These are phyloP conservation scores for Anthonomus grandis DNA, from an alignment of 1,140 invertebrate genomes.

Conservation along the genomic window DNA sequence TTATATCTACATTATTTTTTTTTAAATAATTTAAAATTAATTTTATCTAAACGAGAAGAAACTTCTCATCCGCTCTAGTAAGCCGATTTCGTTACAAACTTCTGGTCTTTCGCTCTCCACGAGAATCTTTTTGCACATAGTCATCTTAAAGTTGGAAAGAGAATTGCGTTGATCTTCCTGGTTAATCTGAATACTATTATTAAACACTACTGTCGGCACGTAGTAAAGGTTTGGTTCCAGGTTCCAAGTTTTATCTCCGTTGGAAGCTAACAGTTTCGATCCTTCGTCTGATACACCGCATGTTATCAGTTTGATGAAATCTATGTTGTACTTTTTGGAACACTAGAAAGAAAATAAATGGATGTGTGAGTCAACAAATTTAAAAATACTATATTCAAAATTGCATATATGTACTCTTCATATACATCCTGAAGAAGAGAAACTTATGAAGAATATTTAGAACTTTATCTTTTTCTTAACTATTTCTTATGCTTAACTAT, in stretches of 20 bases:
- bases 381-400: neutral
- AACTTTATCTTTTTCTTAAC: too few species aligned
- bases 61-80: constrained; percentile 6
- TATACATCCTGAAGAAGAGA: too few species aligned
- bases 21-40: neutral
- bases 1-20: too few species aligned
- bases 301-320: constrained; percentile 19
- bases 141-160: constrained; percentile 28
- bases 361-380: neutral
- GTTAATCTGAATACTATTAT: constrained; percentile 45
- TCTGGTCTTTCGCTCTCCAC: constrained; percentile 15
- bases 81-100: constrained; percentile 14
- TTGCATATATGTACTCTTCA: neutral
- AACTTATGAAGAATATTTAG: too few species aligned
- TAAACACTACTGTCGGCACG: constrained; percentile 61
- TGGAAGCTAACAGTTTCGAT: constrained; percentile 52
- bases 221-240: constrained; percentile 54
- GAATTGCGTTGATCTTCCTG: constrained; percentile 19
- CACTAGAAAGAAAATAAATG: constrained; percentile 29
- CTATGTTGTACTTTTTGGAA: constrained; percentile 19
- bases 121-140: constrained; percentile 32
- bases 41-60: constrained; percentile 1
- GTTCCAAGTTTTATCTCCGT: constrained; percentile 56
- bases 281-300: constrained; percentile 42
- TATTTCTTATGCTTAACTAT: too few species aligned